A percentile compares a stretch with the other conserved stretches of the same genome.
phyloP scores from a whole-genome alignment of 2,888 invertebrate species.

The Tachina lurida region DNA sequence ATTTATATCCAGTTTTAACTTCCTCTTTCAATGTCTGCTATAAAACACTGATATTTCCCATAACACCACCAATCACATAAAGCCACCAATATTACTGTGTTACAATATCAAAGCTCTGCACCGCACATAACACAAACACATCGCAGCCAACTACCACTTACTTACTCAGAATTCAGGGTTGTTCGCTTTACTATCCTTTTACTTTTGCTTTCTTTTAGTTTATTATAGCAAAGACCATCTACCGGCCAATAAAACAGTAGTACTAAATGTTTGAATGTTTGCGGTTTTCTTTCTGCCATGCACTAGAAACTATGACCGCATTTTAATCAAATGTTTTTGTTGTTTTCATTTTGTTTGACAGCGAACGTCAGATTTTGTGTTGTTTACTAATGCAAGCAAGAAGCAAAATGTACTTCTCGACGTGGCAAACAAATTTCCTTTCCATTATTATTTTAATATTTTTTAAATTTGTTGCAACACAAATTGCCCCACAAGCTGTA shows the following conservation, averaged over 20 bases:
- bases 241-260: neutral
- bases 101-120: no score
- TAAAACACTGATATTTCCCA: no score
- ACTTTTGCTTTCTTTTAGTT: neutral
- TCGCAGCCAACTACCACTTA: no score
- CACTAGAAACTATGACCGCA: neutral
- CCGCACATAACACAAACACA: no score
- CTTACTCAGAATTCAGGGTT: neutral
- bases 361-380: constrained; percentile 61
- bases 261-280: neutral
- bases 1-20: no score
- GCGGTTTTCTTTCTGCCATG: neutral
- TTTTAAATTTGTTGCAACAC: constrained; percentile 71
- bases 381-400: constrained; percentile 64
- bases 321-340: neutral
- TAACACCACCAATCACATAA: no score
- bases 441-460: constrained; percentile 73
- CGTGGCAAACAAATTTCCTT: constrained; percentile 79
- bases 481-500: constrained; percentile 75
- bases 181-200: neutral
- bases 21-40: no score
- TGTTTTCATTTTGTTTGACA: constrained; percentile 46
- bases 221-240: neutral
- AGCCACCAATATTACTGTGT: no score
- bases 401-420: constrained; percentile 76